These are phyloP conservation scores for Drosophila pseudoobscura DNA, from an alignment of 1,140 invertebrate genomes.

Conservation along the genomic window DNA sequence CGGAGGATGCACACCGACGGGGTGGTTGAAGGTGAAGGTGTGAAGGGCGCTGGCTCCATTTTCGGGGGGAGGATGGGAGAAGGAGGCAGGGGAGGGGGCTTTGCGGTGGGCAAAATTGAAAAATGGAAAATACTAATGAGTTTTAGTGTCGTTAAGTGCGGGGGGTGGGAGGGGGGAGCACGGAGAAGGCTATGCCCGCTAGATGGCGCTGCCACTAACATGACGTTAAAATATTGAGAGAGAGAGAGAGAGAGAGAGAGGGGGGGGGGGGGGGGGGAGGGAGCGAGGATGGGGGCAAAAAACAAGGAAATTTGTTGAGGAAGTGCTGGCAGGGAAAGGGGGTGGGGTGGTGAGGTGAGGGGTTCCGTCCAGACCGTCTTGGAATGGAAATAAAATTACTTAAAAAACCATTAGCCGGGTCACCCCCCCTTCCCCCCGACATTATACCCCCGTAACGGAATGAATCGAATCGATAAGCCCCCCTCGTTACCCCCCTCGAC, in stretches of 20 bases:
- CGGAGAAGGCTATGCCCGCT: background rate
- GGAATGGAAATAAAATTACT: conserved; percentile 35
- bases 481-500: too few relatives aligned
- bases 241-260: background rate
- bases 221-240: conserved; percentile 53
- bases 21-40: conserved; percentile 35
- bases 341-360: too few relatives aligned
- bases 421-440: too few relatives aligned
- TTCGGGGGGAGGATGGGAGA: background rate
- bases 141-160: conserved; percentile 40
- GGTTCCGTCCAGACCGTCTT: background rate
- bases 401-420: conserved; percentile 48
- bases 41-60: conserved; percentile 52
- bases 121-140: conserved; percentile 66
- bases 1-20: background rate
- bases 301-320: conserved; percentile 34
- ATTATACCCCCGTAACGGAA: background rate
- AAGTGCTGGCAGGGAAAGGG: background rate
- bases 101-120: conserved; percentile 48
- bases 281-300: too few relatives aligned
- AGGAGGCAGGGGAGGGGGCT: too few relatives aligned
- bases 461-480: conserved; percentile 44
- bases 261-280: conserved; percentile 1
- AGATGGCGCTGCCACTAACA: conserved; percentile 17
- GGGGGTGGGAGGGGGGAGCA: background rate